phyloP scores from a whole-genome alignment of 2,113 vertebrate genomes.

The Corydoras sp. region DNA sequence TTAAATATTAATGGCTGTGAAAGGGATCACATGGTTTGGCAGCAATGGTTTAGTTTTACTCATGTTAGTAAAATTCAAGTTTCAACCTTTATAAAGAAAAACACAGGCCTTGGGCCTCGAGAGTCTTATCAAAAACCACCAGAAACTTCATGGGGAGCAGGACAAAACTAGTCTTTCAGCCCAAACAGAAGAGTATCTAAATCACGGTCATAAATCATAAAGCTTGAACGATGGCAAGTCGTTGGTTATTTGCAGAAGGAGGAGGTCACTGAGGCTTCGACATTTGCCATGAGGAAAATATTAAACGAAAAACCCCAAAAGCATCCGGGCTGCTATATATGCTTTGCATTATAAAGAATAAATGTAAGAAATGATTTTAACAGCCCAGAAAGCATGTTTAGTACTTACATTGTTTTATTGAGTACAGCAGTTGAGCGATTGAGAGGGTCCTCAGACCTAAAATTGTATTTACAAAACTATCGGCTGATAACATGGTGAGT shows the following conservation, averaged over 20 bases:
- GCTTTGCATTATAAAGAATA: background rate
- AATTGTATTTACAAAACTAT: constrained; percentile 33
- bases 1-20: background rate
- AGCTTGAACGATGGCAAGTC: background rate
- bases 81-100: no score
- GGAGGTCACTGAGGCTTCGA: constrained; percentile 17
- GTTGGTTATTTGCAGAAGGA: constrained; percentile 39
- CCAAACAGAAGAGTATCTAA: constrained; percentile 31
- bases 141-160: constrained; percentile 11
- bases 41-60: background rate
- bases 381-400: no score
- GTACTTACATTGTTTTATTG: background rate
- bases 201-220: constrained; percentile 36
- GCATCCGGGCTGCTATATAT: constrained; percentile 9
- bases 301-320: constrained; percentile 18
- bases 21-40: background rate
- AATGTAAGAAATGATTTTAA: no score
- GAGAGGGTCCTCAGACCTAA: constrained; percentile 21
- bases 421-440: background rate
- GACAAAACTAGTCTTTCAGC: constrained; percentile 23
- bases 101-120: background rate
- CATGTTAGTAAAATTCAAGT: no score
- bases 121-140: background rate
- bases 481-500: constrained; percentile 41
- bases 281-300: constrained; percentile 3